These are phyloP conservation scores for Phenacoccus solenopsis DNA, from an alignment of 1,140 invertebrate species.

Conservation along the genomic window DNA sequence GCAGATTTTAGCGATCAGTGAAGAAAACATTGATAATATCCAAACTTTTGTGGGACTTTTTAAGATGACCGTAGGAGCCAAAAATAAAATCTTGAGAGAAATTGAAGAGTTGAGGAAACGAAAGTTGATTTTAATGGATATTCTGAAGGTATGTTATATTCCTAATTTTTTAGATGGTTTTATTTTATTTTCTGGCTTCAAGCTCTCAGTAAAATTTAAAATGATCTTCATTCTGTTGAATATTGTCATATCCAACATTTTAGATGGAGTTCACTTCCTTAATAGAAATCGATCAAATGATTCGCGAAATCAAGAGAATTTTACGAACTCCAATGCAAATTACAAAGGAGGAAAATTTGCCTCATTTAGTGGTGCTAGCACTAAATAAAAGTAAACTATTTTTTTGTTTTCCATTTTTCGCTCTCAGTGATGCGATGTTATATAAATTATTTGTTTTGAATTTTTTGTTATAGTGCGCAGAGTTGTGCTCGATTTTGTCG, in stretches of 20 bases:
- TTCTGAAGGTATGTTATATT: no score
- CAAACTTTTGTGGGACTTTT: neutral
- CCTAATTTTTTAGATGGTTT: no score
- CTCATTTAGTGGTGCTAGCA: neutral
- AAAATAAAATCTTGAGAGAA: neutral
- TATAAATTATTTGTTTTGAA: no score
- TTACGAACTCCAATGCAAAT: neutral
- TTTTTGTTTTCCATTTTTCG: no score
- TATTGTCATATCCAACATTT: no score
- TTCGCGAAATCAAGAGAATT: neutral
- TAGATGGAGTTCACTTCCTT: no score
- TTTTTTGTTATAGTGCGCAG: neutral
- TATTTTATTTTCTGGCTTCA: no score
- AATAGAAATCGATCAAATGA: neutral
- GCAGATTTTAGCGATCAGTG: neutral
- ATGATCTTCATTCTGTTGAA: no score
- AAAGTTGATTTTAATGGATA: no score
- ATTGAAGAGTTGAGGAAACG: neutral
- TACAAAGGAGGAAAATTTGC: neutral
- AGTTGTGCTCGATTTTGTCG: neutral
- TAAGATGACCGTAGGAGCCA: neutral
- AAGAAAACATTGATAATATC: neutral
- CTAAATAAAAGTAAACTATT: neutral
- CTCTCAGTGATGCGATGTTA: no score
- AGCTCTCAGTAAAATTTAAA: no score